These are phyloP conservation scores for Syrista parreyssii DNA, from an alignment of 2,888 invertebrate genomes.

Conservation along the genomic window DNA sequence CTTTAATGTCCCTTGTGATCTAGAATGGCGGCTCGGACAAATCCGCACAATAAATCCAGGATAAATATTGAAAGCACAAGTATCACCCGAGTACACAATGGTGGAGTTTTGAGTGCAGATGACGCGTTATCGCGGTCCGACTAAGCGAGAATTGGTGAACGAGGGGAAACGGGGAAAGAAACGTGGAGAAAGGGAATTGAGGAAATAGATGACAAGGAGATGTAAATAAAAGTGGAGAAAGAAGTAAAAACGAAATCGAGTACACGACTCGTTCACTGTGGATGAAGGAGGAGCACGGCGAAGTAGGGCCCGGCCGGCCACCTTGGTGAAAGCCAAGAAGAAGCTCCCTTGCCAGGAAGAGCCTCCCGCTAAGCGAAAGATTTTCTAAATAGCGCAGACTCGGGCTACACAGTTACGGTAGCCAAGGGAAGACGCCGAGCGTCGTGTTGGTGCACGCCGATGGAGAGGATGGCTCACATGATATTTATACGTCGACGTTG, in stretches of 20 bases:
- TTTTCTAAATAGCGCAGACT: slow-evolving; percentile 53
- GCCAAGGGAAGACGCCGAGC: background rate
- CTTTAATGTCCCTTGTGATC: background rate
- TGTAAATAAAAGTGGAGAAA: background rate
- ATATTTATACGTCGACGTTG: slow-evolving; percentile 50
- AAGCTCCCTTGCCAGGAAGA: slow-evolving; percentile 42
- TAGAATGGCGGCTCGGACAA: background rate
- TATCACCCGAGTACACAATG: background rate
- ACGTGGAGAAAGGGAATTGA: too few relatives aligned
- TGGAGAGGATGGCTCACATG: slow-evolving; percentile 38
- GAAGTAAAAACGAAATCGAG: background rate
- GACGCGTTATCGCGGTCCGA: background rate
- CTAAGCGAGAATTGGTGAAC: background rate
- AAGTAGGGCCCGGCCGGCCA: slow-evolving; percentile 23
- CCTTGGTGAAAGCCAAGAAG: slow-evolving; percentile 50
- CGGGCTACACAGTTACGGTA: slow-evolving; percentile 23
- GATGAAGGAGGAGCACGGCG: slow-evolving; percentile 11
- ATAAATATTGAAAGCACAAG: background rate
- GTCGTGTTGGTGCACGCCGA: slow-evolving; percentile 1
- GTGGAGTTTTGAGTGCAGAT: background rate
- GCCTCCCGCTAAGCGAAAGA: slow-evolving; percentile 52
- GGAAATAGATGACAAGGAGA: background rate
- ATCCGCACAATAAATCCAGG: background rate
- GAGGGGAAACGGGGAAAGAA: background rate
- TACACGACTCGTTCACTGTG: slow-evolving; percentile 32